Evolutionary conservation across 2,113 vertebrate species (phyloP), one percentile per base, ranked within the genome.

Genomic region (Gopherus evgoodei): DNA sequence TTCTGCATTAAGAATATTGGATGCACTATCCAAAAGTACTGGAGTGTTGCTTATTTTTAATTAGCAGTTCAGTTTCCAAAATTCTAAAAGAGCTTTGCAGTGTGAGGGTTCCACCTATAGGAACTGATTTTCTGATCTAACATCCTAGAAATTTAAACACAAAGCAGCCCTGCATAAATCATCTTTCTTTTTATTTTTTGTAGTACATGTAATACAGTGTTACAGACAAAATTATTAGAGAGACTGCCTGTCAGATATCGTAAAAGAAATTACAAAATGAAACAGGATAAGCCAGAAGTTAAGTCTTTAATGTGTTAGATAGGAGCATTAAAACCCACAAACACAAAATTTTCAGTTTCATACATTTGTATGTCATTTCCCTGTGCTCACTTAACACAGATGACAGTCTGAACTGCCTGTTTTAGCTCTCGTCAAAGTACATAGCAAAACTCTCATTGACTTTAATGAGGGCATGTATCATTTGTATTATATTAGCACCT

Each of bases 41-140:
- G 44, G 57, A 86, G 89, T 44, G 0, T 86, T 91, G 35, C 24
- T 89, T 93, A 75, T 85, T 96, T 95, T 95, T 95, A 93, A 72
- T 76, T 92, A 81, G 9, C 27, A 62, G 2, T 57, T 50, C 52
- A 47, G 62, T 75, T 92, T 93, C 86, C 24, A 84, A 57, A 91
- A 65, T 47, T 69, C 21, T 90, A 22, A 89, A 93, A 81, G 44
- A 25, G 57, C 29, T 83, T 44, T 78, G 12, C 53, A 76, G 7
- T 91, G 87, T 69, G 81, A 7, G 50, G 81, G 79, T 69, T 75
- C 76, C 50, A 42, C 78, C 29, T 14, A 52, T 10, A 44, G 83
- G 62, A 5, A 44, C 16, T 86, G 52, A 21, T 65, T 53, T 76
- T 38, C 50, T 22, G 3, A 24, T 79, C 89, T 84, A 95, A 42